Conservation (phyloP, 2,797 vertebrate species). For the Podargus strigoides region DNA sequence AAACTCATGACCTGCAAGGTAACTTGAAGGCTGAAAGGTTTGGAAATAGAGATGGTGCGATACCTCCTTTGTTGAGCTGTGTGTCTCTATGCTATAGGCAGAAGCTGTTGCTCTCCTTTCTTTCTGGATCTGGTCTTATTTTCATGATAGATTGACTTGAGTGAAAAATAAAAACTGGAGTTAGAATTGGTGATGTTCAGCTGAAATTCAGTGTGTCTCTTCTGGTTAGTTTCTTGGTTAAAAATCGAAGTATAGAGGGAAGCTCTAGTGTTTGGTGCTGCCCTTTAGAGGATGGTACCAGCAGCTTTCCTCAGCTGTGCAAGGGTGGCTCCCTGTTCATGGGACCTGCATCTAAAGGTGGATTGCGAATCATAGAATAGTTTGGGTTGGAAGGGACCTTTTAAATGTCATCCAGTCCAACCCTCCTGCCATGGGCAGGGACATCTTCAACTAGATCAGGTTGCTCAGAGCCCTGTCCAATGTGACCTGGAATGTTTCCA, state of each 20-base stretch:
- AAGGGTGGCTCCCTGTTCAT: no score
- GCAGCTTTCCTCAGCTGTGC: background rate
- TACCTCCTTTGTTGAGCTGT: background rate
- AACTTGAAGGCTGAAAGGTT: background rate
- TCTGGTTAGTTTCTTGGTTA: background rate
- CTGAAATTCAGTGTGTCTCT: background rate
- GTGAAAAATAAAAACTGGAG: background rate
- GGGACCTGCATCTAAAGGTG: background rate
- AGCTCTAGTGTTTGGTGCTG: background rate
- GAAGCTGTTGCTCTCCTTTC: background rate
- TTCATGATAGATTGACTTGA: background rate
- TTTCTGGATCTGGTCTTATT: background rate
- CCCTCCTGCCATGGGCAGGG: no score
- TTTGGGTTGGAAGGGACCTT: no score
- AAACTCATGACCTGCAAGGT: background rate
- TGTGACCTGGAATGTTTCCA: no score
- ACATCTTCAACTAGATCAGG: no score
- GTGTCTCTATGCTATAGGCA: accelerated
- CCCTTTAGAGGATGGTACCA: background rate
- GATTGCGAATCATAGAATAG: background rate
- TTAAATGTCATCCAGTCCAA: no score
- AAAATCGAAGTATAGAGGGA: background rate
- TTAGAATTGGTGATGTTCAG: background rate
- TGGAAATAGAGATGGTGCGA: background rate
- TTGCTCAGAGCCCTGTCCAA: no score